Base-by-base conservation (phyloP, 2,113 vertebrate genomes). In the Actinemys pallida region DNA sequence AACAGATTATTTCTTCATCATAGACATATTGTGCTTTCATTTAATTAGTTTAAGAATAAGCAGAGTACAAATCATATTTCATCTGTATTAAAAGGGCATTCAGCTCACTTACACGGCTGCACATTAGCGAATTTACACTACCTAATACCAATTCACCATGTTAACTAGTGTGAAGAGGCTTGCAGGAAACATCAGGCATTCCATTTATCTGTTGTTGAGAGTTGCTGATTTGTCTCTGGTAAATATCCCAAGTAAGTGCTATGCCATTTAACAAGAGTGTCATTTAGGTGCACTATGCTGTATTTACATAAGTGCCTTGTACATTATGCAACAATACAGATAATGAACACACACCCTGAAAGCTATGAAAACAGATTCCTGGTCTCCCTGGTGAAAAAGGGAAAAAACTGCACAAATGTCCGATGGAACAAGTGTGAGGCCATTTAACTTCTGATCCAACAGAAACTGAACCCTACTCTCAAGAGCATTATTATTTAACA, bases 401-500 rank as follows among this genome's bases (percentile, higher is more conserved):
- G 76, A 2, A 54, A 87, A 62, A 17, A 3, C 5, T 45, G 29
- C 25, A 89, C 39, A 93, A 91, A 91, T 2, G 83, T 29, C 42
- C 42, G 6, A 72, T 31, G 14, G 90, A 92, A 90, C 16, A 14
- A 49, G n/a, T 39, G 17, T 5, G 3, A 72, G 82, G 83, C 81
- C 81, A 56, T 24, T 82, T 47, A 22, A 50, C 29, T 62, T 81
- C n/a, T 42, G 3, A 29, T 2, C 22, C 1, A 62, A 57, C 35
- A 72, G 45, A 25, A 92, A 78, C 79, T n/a, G n/a, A 94, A 93
- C 50, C 88, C 69, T 22, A 76, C n/a, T 91, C 49, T 81, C 57
- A 6, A 69, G 50, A 62, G 47, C 50, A 93, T n/a, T 83, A 87
- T 84, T 54, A 27, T 42, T 57, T 69, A 50, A 45, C 29, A 93